These are phyloP conservation scores for Platysternon megacephalum DNA, from an alignment of 2,113 vertebrate species.

Conservation along the genomic window DNA sequence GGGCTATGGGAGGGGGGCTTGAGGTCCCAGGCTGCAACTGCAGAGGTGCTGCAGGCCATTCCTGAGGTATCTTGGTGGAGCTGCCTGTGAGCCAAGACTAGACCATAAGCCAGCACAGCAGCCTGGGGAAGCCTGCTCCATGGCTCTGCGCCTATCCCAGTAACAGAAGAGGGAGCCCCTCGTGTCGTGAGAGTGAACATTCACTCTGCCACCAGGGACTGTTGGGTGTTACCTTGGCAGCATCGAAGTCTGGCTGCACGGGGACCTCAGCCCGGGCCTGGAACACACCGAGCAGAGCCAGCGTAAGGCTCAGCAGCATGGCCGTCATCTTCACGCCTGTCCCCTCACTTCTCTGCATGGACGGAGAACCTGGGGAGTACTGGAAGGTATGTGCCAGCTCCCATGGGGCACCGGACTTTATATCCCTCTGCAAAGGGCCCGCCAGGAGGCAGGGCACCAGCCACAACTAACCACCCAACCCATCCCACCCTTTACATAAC, in stretches of 20 bases:
- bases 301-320: slow-evolving; percentile 59
- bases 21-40: too few species aligned
- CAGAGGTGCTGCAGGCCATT: too few species aligned
- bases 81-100: too few species aligned
- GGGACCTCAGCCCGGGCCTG: slow-evolving; percentile 36
- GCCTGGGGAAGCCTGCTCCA: too few species aligned
- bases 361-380: not conserved
- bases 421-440: not conserved
- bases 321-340: slow-evolving; percentile 51
- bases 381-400: not conserved
- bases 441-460: not conserved
- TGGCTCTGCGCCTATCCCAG: too few species aligned
- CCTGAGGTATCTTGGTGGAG: too few species aligned
- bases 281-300: slow-evolving; percentile 69
- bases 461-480: not conserved
- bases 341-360: not conserved
- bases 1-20: too few species aligned
- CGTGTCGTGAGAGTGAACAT: too few species aligned
- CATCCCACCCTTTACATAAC: slow-evolving; percentile 14
- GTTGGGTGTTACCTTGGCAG: slow-evolving; percentile 69
- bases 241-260: slow-evolving; percentile 59
- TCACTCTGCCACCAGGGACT: not conserved
- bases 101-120: too few species aligned
- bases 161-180: too few species aligned
- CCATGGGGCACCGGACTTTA: not conserved